Evolutionary conservation across 2,888 invertebrate genomes (phyloP), one percentile per base, ranked within the genome.

Genomic region (Nesidiocoris tenuis): DNA sequence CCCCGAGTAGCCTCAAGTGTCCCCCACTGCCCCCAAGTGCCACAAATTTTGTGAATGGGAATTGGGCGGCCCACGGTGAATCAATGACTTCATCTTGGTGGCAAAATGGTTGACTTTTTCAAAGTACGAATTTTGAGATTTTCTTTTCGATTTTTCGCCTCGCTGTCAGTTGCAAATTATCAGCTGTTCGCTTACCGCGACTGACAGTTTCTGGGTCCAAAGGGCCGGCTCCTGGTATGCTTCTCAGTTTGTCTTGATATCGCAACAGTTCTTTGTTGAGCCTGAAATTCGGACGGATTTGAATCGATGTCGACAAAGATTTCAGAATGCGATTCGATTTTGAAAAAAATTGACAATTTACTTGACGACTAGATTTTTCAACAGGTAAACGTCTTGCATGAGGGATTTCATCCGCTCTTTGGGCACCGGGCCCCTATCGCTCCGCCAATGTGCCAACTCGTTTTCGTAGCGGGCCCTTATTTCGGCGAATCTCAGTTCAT

Each of bases 301-400:
- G n/a, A n/a, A n/a, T n/a, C n/a, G n/a, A n/a, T n/a, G n/a, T n/a
- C n/a, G n/a, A n/a, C n/a, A n/a, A 74, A 55, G 16, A 12, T 12
- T 12, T 12, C 16, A 55, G 16, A 55, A 55, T 12, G 55, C 12
- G 12, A 55, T n/a, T n/a, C n/a, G n/a, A n/a, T n/a, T n/a, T n/a
- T n/a, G n/a, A n/a, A n/a, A n/a, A n/a, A n/a, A n/a, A n/a, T n/a
- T n/a, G n/a, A n/a, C n/a, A n/a, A n/a, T 65, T 74, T 80, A 88
- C 88, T 88, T 86, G 81, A 91, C 93, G 2, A 93, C 87, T 0
- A 93, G 88, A 79, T 90, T 91, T 83, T 94, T 93, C 77, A 93
- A 84, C 82, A 93, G 90, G 65, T 86, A 85, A 82, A 92, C 86
- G 81, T 94, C 93, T 79, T 89, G 88, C 65, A 85, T 86, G 0